phyloP scores from a whole-genome alignment of 2,113 vertebrate species.

The Irena cyanogastra region DNA sequence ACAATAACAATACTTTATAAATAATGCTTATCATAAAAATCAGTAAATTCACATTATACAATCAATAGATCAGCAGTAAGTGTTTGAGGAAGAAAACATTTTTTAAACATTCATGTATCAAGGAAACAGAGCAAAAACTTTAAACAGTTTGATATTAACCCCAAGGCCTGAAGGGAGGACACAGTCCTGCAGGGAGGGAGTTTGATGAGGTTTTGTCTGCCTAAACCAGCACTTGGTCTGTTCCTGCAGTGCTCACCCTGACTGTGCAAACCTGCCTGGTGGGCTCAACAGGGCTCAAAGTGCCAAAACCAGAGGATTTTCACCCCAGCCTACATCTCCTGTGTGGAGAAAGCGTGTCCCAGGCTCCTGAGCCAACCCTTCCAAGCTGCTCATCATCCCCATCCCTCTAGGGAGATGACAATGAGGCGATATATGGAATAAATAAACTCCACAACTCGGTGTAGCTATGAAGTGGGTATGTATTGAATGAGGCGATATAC shows the following conservation, averaged over 20 bases:
- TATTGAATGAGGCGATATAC: too few relatives aligned
- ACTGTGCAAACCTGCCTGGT: not conserved
- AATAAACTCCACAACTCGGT: too few relatives aligned
- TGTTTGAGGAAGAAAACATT: not conserved
- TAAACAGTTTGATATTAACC: not conserved
- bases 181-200: not conserved
- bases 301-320: not conserved
- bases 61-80: not conserved
- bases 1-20: not conserved
- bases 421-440: too few relatives aligned
- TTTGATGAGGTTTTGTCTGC: accelerated
- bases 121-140: not conserved
- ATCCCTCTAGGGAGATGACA: not conserved
- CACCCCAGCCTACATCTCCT: not conserved
- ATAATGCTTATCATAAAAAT: not conserved
- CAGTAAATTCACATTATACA: not conserved
- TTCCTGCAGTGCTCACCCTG: accelerated
- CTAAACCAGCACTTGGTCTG: not conserved
- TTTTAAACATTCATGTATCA: not conserved
- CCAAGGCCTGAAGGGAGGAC: not conserved
- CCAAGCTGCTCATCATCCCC: not conserved
- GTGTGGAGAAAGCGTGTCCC: accelerated
- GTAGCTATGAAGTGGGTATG: too few relatives aligned
- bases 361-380: not conserved
- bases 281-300: not conserved